phyloP scores from a whole-genome alignment of 1,140 invertebrate species.

The Lordiphosa collinella region DNA sequence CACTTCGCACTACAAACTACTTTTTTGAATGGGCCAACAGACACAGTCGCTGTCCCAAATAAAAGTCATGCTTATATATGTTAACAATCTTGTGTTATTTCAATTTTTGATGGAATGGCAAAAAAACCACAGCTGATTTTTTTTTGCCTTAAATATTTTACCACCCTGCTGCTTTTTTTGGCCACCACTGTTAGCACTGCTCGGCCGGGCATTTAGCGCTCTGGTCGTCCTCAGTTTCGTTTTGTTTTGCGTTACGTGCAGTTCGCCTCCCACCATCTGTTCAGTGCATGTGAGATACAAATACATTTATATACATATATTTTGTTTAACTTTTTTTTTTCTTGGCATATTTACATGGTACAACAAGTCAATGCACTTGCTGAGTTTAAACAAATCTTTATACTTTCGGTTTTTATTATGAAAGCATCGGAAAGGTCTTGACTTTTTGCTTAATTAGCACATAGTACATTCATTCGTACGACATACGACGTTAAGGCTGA shows the following conservation, averaged over 20 bases:
- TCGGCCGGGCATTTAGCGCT: constrained; percentile 1
- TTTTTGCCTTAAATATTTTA: neutral
- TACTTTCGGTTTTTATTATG: constrained; percentile 30
- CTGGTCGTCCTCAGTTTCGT: constrained; percentile 49
- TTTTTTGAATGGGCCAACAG: constrained; percentile 24
- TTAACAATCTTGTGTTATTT: too few species aligned
- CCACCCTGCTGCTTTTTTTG: constrained; percentile 17
- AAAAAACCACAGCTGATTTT: constrained; percentile 16
- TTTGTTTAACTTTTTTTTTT: constrained; percentile 2
- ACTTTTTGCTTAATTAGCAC: constrained; percentile 58
- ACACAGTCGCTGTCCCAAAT: constrained; percentile 17
- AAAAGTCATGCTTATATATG: neutral
- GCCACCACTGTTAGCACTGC: constrained; percentile 29
- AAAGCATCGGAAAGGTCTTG: constrained; percentile 25
- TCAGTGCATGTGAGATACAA: constrained; percentile 32
- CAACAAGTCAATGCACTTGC: constrained; percentile 25
- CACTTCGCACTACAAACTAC: constrained; percentile 29
- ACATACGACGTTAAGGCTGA: constrained; percentile 30
- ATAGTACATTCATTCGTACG: constrained; percentile 37
- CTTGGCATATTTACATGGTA: constrained; percentile 6
- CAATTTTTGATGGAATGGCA: too few species aligned
- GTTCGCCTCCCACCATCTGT: constrained; percentile 39
- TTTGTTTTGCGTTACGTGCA: constrained; percentile 60
- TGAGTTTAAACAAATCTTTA: constrained; percentile 1
- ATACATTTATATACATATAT: constrained; percentile 15